Conservation (phyloP, 2,888 invertebrate genomes). For the Drosophila cognata region DNA sequence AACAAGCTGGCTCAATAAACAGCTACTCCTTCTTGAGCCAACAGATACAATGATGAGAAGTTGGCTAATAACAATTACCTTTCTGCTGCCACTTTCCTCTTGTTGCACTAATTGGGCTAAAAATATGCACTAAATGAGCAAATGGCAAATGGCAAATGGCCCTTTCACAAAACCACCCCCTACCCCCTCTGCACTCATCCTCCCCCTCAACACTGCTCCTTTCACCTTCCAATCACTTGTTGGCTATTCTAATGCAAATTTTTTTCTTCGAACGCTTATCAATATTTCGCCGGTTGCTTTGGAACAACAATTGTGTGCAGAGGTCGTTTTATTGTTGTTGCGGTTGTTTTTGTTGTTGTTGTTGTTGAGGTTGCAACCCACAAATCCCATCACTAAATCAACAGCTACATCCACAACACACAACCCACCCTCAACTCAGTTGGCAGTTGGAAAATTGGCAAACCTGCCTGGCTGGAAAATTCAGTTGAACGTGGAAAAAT, state of each 20-base stretch:
- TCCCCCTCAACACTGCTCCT: constrained; percentile 6
- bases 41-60: constrained; percentile 7
- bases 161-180: constrained; percentile 57
- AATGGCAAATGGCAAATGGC: constrained; percentile 48
- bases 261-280: constrained; percentile 71
- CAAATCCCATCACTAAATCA: constrained; percentile 80
- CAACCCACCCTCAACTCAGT: constrained; percentile 19
- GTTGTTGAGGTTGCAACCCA: constrained; percentile 68
- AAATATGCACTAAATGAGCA: constrained; percentile 61
- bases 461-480: constrained; percentile 47
- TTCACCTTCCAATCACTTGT: constrained; percentile 44
- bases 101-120: constrained; percentile 58
- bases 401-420: constrained; percentile 70
- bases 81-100: constrained; percentile 51
- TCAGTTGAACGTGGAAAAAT: constrained; percentile 66
- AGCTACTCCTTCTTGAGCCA: neutral
- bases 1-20: neutral
- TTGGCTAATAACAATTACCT: constrained; percentile 58
- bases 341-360: constrained; percentile 34
- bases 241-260: constrained; percentile 77
- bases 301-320: constrained; percentile 40
- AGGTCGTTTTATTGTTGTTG: constrained; percentile 1
- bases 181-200: neutral
- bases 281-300: constrained; percentile 72
- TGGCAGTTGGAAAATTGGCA: constrained; percentile 69